Conservation (phyloP, 2,797 vertebrate genomes). For the Spondyliosoma cantharus region DNA sequence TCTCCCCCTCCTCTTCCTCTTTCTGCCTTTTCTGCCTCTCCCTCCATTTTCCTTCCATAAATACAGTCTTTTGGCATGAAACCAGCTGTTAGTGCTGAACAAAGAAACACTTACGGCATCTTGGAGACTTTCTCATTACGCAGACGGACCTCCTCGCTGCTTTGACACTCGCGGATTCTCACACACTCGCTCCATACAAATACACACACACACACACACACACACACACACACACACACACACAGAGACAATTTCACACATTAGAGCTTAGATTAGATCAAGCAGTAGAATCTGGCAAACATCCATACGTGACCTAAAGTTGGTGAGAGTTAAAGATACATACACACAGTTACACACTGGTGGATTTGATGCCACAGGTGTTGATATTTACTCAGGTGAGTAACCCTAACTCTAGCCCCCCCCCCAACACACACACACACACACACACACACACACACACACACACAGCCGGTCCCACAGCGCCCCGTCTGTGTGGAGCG, state of each 20-base stretch:
- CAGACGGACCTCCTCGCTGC: constrained; percentile 42
- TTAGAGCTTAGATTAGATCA: background rate
- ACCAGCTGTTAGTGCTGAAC: constrained; percentile 79
- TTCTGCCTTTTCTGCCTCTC: constrained; percentile 52
- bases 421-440: too few relatives aligned
- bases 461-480: constrained; percentile 44
- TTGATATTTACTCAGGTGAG: constrained; percentile 74
- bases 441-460: constrained; percentile 15
- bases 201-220: constrained; percentile 17
- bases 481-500: constrained; percentile 52
- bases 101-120: constrained; percentile 73
- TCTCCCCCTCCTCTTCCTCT: constrained; percentile 19
- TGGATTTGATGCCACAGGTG: constrained; percentile 30
- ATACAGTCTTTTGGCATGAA: constrained; percentile 67
- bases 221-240: background rate
- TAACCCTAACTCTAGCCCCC: too few relatives aligned
- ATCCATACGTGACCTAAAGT: background rate
- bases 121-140: constrained; percentile 71
- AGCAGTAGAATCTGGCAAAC: constrained; percentile 4
- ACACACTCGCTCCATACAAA: constrained; percentile 16
- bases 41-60: constrained; percentile 76
- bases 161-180: constrained; percentile 35
- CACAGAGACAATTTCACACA: constrained; percentile 12
- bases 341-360: background rate
- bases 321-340: background rate